phyloP scores from a whole-genome alignment of 1,140 invertebrate species.

The Pseudomyrmex pallidus region DNA sequence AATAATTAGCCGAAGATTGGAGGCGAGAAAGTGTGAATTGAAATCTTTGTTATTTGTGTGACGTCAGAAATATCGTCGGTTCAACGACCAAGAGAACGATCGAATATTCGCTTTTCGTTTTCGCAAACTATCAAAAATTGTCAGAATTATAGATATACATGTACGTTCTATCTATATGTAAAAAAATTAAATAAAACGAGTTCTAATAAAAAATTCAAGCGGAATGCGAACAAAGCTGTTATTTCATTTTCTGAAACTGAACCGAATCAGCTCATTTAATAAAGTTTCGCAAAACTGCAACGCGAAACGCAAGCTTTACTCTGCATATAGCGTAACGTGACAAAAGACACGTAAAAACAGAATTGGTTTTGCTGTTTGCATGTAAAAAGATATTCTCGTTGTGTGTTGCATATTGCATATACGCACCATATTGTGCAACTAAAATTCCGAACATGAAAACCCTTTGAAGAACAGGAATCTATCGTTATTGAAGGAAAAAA shows the following conservation, averaged over 20 bases:
- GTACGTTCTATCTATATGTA: too few species aligned
- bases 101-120: not conserved
- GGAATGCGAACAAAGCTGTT: not conserved
- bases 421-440: slow-evolving; percentile 7
- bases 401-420: not conserved
- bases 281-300: not conserved
- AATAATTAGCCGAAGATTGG: slow-evolving; percentile 23
- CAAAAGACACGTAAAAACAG: not conserved
- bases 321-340: not conserved
- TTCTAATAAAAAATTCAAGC: not conserved
- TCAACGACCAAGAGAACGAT: not conserved
- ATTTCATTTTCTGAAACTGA: not conserved
- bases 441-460: slow-evolving; percentile 3
- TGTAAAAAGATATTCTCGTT: not conserved
- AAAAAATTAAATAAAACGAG: slow-evolving; percentile 8
- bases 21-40: not conserved
- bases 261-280: not conserved
- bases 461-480: not conserved
- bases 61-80: not conserved
- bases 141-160: not conserved
- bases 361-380: not conserved
- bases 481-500: not conserved
- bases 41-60: slow-evolving; percentile 24
- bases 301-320: not conserved
- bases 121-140: not conserved